Evolutionary conservation across 2,888 invertebrate genomes (phyloP), one percentile per base, ranked within the genome.

Genomic region (Drosophila subsilvestris): DNA sequence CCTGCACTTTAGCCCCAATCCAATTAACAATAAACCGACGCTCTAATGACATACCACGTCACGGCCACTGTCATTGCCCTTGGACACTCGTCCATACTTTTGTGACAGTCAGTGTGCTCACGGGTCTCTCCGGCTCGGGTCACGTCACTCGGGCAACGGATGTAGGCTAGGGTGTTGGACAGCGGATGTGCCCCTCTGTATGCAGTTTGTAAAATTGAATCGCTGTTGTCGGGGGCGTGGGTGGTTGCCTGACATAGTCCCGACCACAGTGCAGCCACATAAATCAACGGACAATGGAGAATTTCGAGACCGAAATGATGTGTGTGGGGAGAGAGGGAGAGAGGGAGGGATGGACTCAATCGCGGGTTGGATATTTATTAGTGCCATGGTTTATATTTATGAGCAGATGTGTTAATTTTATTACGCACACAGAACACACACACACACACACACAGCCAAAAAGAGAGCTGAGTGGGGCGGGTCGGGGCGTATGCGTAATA

Each of bases 321-420:
- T 29, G 27, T 14, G 8, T 9, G 17, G 2, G 50, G n/a, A n/a
- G n/a, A n/a, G n/a, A n/a, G 22, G 4, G 25, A 1, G 25, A 0
- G 25, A 1, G 25, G 0, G 25, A 6, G 6, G 18, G 27, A n/a
- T 22, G 47, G 48, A 2, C 27, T 22, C n/a, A n/a, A n/a, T n/a
- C n/a, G n/a, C n/a, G 45, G 22, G 58, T 9, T n/a, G n/a, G n/a
- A 50, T 49, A 56, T 59, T 65, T 66, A 62, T 65, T 65, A 42
- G 58, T 50, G 57, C 50, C 63, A 73, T 80, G 67, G 43, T 67
- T 65, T 62, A 79, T 79, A 82, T 84, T 84, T 84, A 82, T 81
- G 83, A 50, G 67, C 76, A 67, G 69, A 85, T 86, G 86, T 84
- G 86, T 86, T 86, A 83, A 84, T 84, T 84, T 86, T 86, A 86